These are phyloP conservation scores for Furcifer pardalis DNA, from an alignment of 2,797 vertebrate species.

Conservation along the genomic window DNA sequence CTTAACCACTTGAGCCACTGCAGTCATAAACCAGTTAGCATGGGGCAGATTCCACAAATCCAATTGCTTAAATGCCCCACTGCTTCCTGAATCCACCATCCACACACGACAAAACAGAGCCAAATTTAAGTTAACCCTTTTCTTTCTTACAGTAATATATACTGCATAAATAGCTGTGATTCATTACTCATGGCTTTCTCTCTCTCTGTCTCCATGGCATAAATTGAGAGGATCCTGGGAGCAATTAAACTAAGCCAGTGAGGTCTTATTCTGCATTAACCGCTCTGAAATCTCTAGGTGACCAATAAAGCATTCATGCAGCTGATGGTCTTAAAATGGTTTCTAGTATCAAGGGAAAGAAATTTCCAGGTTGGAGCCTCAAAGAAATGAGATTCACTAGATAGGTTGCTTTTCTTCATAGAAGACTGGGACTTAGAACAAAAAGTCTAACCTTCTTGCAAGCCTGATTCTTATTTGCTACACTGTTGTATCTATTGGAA, in stretches of 20 bases:
- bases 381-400: not conserved
- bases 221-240: slow-evolving; percentile 18
- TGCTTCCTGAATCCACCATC: not conserved
- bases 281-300: slow-evolving; percentile 27
- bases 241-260: slow-evolving; percentile 26
- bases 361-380: slow-evolving; percentile 16
- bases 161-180: not conserved
- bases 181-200: not conserved
- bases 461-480: slow-evolving; percentile 3
- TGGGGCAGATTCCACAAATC: not conserved
- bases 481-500: not conserved
- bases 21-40: too few species aligned
- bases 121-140: not conserved
- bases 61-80: not conserved
- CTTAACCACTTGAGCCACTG: too few species aligned
- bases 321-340: not conserved
- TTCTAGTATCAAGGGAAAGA: slow-evolving; percentile 27
- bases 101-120: not conserved
- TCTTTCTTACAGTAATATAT: slow-evolving; percentile 40
- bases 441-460: not conserved
- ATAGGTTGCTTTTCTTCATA: slow-evolving; percentile 8
- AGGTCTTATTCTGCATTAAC: slow-evolving; percentile 35
- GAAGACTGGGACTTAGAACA: not conserved
- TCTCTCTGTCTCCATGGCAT: not conserved
- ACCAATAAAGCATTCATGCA: slow-evolving; percentile 16